phyloP scores from a whole-genome alignment of 2,888 invertebrate genomes.

The Tubulanus polymorphus region DNA sequence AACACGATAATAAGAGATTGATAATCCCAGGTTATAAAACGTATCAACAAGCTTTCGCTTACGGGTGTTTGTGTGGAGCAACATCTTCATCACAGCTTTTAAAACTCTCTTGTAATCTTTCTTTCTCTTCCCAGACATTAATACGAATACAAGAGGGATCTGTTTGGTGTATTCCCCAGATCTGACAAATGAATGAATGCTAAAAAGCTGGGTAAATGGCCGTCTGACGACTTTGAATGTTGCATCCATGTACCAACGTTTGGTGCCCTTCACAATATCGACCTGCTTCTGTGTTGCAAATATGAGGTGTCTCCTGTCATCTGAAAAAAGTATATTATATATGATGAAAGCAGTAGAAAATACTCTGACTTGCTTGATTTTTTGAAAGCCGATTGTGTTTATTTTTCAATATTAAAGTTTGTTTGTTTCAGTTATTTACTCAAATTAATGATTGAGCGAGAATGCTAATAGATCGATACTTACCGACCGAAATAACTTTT shows the following conservation, averaged over 20 bases:
- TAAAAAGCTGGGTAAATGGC: slow-evolving; percentile 8
- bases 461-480: too few species aligned
- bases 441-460: too few species aligned
- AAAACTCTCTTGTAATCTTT: slow-evolving; percentile 6
- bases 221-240: slow-evolving; percentile 11
- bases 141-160: slow-evolving; percentile 3
- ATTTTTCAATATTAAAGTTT: too few species aligned
- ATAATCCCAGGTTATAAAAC: slow-evolving; percentile 15
- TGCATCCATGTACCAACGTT: slow-evolving; percentile 6
- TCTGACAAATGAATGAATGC: slow-evolving; percentile 1
- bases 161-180: slow-evolving; percentile 3
- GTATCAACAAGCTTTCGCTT: slow-evolving; percentile 19
- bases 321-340: too few species aligned
- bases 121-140: slow-evolving; percentile 4
- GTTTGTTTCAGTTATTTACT: too few species aligned
- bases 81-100: not conserved
- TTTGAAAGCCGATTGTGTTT: too few species aligned
- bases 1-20: slow-evolving; percentile 26
- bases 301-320: slow-evolving; percentile 7
- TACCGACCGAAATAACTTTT: too few species aligned
- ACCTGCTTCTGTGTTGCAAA: slow-evolving; percentile 3
- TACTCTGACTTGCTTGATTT: too few species aligned
- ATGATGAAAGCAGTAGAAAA: too few species aligned
- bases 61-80: slow-evolving; percentile 23
- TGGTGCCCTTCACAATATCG: not conserved